A percentile compares a stretch with the other conserved stretches of the same genome.
These are phyloP conservation scores for Tethya wilhelma DNA, from an alignment of 37 sponge, comb jelly and placozoan species.

Conservation along the genomic window DNA sequence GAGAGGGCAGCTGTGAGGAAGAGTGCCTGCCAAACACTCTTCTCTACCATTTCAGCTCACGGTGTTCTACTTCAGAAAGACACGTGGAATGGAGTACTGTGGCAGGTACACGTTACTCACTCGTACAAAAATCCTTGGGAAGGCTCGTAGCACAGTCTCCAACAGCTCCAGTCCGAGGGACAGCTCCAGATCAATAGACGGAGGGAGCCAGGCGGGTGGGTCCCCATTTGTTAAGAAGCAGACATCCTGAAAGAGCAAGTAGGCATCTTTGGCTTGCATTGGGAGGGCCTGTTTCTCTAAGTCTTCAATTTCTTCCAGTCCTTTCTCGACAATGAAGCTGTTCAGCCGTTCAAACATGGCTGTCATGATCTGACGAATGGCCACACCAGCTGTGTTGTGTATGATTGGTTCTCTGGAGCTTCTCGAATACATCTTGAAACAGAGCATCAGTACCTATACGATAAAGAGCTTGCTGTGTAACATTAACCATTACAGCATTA, in stretches of 20 bases:
- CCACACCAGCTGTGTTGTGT: slow-evolving; percentile 82
- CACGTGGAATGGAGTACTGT: slow-evolving; percentile 88
- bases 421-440: slow-evolving; percentile 73
- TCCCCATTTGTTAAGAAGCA: slow-evolving; percentile 94
- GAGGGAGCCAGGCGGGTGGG: slow-evolving; percentile 84
- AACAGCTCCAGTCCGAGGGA: slow-evolving; percentile 90
- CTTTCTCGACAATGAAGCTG: slow-evolving; percentile 1
- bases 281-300: slow-evolving; percentile 26
- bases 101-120: too few species aligned
- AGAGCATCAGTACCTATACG: slow-evolving; percentile 63
- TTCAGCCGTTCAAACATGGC: slow-evolving; percentile 78
- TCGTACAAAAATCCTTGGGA: slow-evolving; percentile 59
- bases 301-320: slow-evolving; percentile 6
- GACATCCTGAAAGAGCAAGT: slow-evolving; percentile 88
- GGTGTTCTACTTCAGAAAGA: slow-evolving; percentile 75
- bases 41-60: slow-evolving; percentile 93
- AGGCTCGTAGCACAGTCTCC: slow-evolving; percentile 72
- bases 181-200: slow-evolving; percentile 56
- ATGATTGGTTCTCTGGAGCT: slow-evolving; percentile 54
- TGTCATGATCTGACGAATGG: slow-evolving; percentile 85
- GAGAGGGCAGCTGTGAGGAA: slow-evolving; percentile 90
- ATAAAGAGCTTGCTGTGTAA: too few species aligned
- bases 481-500: too few species aligned
- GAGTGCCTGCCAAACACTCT: slow-evolving; percentile 97
- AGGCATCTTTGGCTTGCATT: slow-evolving; percentile 77